A percentile compares a stretch with the other conserved stretches of the same genome.
phyloP scores from a whole-genome alignment of 64 coral and sea anemone genomes.

The Orbicella faveolata region DNA sequence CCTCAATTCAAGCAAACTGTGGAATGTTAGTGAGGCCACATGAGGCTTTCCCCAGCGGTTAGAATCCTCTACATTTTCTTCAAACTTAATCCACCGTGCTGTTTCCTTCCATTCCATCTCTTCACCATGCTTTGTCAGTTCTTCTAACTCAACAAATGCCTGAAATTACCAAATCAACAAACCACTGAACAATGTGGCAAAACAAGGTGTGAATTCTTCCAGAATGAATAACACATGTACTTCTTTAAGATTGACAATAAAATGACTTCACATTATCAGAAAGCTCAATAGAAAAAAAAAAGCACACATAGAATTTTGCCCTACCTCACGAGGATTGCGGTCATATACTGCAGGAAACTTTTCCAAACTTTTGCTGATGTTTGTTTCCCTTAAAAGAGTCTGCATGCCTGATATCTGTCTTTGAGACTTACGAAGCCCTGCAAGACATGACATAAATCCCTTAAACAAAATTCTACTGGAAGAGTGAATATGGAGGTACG shows the following conservation, averaged over 20 bases:
- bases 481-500: not conserved
- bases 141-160: conserved; percentile 87
- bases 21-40: conserved; percentile 80
- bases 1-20: conserved; percentile 77
- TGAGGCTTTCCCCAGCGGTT: conserved; percentile 87
- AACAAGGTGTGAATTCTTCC: too few relatives aligned
- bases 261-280: too few relatives aligned
- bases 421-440: not conserved
- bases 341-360: conserved; percentile 58
- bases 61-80: conserved; percentile 85
- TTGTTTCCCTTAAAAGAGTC: conserved; percentile 13
- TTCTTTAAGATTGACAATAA: too few relatives aligned
- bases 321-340: conserved; percentile 78
- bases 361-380: conserved; percentile 45
- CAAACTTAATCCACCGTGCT: conserved; percentile 92
- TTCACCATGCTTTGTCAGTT: conserved; percentile 62
- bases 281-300: too few relatives aligned
- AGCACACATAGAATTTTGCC: not conserved
- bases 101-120: conserved; percentile 84
- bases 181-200: too few relatives aligned
- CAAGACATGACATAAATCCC: not conserved
- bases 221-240: too few relatives aligned
- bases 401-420: conserved; percentile 38
- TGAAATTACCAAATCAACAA: not conserved
- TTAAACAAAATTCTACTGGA: not conserved